phyloP scores from a whole-genome alignment of 2,797 vertebrate species.

The Poecilia picta region DNA sequence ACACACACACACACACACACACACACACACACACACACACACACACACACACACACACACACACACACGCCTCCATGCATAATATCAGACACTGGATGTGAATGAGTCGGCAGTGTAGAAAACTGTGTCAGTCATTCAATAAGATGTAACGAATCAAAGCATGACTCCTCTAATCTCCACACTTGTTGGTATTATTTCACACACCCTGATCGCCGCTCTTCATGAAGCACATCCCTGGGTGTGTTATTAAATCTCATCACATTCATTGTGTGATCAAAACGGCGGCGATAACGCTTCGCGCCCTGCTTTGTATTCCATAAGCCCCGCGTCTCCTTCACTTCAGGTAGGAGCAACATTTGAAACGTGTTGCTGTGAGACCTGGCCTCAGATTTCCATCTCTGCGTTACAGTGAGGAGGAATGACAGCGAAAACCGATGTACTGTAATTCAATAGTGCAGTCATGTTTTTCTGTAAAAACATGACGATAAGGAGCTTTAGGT shows the following conservation, averaged over 20 bases:
- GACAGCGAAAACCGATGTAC: slow-evolving; percentile 62
- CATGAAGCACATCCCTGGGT: slow-evolving; percentile 65
- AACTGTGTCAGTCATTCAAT: slow-evolving; percentile 74
- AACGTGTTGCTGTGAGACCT: slow-evolving; percentile 38
- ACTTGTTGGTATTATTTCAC: slow-evolving; percentile 76
- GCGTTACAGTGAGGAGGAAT: slow-evolving; percentile 40
- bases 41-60: slow-evolving; percentile 27
- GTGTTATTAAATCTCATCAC: slow-evolving; percentile 70
- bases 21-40: slow-evolving; percentile 33
- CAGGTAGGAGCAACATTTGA: slow-evolving; percentile 41
- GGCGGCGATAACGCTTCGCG: slow-evolving; percentile 60
- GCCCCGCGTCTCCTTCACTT: not conserved
- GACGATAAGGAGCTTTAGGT: slow-evolving; percentile 67
- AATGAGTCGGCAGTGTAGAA: slow-evolving; percentile 71
- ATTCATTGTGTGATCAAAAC: slow-evolving; percentile 64
- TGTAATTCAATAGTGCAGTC: slow-evolving; percentile 35
- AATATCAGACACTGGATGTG: slow-evolving; percentile 64
- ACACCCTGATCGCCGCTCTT: slow-evolving; percentile 65
- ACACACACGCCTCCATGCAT: slow-evolving; percentile 44
- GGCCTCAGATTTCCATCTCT: slow-evolving; percentile 59
- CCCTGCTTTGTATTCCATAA: slow-evolving; percentile 57
- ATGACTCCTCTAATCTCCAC: slow-evolving; percentile 72
- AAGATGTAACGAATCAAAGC: slow-evolving; percentile 75
- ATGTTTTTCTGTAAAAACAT: slow-evolving; percentile 57
- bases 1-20: not conserved